Percentiles rank a stretch among this genome's conserved stretches.
Conservation (phyloP, 2,888 invertebrate species). For the Xanthia togata region DNA sequence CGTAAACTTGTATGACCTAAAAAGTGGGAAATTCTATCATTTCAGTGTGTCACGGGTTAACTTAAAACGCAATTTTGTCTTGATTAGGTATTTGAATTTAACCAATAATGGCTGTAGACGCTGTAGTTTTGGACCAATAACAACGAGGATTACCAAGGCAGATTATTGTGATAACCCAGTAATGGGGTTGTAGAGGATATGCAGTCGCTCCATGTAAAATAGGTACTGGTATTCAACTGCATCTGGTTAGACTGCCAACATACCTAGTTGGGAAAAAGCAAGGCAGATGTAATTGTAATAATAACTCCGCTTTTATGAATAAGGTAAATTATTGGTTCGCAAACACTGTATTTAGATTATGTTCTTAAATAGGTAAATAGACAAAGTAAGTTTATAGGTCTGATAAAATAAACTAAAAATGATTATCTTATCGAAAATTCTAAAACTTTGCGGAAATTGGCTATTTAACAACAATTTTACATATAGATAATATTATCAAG, state of each 20-base stretch:
- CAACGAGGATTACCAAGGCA: neutral
- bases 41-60: neutral
- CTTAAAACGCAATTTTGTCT: neutral
- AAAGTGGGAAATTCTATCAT: neutral
- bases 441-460: conserved; percentile 22
- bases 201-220: too few relatives aligned
- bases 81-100: neutral
- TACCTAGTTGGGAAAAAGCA: too few relatives aligned
- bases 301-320: neutral
- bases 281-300: too few relatives aligned
- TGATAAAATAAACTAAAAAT: neutral
- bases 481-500: conserved; percentile 28
- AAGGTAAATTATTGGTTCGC: neutral
- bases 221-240: neutral
- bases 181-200: too few relatives aligned
- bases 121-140: neutral
- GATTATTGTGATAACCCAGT: neutral
- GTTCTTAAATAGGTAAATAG: neutral
- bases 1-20: neutral
- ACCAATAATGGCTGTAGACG: neutral
- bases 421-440: conserved; percentile 16
- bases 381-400: neutral
- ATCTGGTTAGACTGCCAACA: neutral
- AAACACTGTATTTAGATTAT: neutral
- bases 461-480: conserved; percentile 11